A percentile compares a stretch with the other conserved stretches of the same genome.
Evolutionary conservation across 2,888 invertebrate species (phyloP).

Genomic region (Folsomia manolachei): DNA sequence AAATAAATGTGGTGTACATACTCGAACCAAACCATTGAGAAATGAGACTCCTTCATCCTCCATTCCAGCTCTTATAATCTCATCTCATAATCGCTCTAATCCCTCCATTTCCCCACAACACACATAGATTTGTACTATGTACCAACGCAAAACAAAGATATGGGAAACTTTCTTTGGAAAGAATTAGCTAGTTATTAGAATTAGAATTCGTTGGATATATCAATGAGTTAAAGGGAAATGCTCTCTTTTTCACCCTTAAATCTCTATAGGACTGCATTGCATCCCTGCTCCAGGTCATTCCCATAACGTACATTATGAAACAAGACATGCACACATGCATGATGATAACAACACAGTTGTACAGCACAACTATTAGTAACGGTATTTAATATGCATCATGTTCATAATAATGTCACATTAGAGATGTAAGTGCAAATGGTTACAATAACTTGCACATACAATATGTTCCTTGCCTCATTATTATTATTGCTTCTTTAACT

Average conservation of each 20-base stretch:
- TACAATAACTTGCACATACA: not conserved
- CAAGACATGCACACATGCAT: no score
- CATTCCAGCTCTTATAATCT: no score
- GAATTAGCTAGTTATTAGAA: no score
- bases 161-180: no score
- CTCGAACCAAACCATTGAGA: no score
- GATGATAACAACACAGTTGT: not conserved
- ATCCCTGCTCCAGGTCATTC: not conserved
- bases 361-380: not conserved
- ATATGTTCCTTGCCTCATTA: no score
- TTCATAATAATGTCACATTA: not conserved
- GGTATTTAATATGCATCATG: slow-evolving; percentile 3
- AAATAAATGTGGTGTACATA: no score
- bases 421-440: not conserved
- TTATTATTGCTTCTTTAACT: not conserved
- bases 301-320: not conserved
- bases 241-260: not conserved
- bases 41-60: no score
- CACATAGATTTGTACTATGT: no score
- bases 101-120: not conserved
- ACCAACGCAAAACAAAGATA: no score
- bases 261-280: no score
- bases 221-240: not conserved
- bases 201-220: no score
- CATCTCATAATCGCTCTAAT: not conserved